Percentiles rank a stretch among this genome's conserved stretches.
These are phyloP conservation scores for Cromileptes altivelis DNA, from an alignment of 2,113 vertebrate genomes.

Conservation along the genomic window DNA sequence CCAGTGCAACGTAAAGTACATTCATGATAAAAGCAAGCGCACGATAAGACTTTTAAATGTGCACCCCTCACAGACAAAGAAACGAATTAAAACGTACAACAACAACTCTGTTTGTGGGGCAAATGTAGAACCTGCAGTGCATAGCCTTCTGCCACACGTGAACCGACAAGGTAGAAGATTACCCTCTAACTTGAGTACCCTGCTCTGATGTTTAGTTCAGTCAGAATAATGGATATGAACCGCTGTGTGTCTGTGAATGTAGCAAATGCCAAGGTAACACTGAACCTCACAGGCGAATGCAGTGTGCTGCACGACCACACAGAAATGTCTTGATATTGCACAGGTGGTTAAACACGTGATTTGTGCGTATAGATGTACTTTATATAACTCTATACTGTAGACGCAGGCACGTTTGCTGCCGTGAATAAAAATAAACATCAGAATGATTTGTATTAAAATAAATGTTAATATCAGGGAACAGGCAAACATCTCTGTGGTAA, in stretches of 20 bases:
- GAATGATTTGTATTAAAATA: constrained; percentile 58
- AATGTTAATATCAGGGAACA: constrained; percentile 35
- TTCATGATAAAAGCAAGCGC: constrained; percentile 63
- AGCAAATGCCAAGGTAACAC: constrained; percentile 3
- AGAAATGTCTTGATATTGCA: constrained; percentile 69
- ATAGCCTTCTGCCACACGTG: constrained; percentile 11
- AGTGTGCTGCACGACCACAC: constrained; percentile 28
- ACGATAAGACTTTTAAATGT: constrained; percentile 17
- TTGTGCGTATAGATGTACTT: constrained; percentile 64
- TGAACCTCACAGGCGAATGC: constrained; percentile 7
- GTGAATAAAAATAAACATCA: constrained; percentile 66
- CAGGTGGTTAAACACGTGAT: constrained; percentile 53
- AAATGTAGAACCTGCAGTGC: constrained; percentile 31
- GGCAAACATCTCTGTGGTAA: constrained; percentile 33
- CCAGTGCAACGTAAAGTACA: constrained; percentile 71
- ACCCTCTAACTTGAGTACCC: constrained; percentile 15
- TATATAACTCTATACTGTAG: constrained; percentile 54
- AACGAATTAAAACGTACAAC: not conserved
- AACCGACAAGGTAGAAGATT: not conserved
- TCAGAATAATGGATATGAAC: constrained; percentile 27
- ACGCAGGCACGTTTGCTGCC: constrained; percentile 71
- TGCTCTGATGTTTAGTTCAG: not conserved
- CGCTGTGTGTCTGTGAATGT: not conserved
- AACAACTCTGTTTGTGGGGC: not conserved
- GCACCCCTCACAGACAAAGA: constrained; percentile 4